Evolutionary conservation across 35 echinoderm and acorn worm genomes (phyloP), one percentile per base, ranked within the genome.

Genomic region (Stichopus chloronotus): DNA sequence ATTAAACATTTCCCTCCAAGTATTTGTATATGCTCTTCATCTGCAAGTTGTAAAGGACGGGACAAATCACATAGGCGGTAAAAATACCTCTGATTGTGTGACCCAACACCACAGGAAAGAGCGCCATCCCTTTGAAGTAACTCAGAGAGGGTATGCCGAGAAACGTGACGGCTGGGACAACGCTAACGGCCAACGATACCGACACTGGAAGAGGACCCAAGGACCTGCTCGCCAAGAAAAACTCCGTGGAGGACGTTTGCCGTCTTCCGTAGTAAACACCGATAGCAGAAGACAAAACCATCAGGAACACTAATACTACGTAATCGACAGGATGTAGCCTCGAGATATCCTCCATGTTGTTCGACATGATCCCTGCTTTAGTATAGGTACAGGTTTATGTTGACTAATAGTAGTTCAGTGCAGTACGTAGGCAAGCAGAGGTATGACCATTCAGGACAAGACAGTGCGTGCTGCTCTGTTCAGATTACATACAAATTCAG

Each of bases 11-110:
- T 6, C 30, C n/a, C n/a, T 91, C 90, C 72, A 91, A 10, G 55
- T 91, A 91, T 43, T 91, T 71, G 63, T 91, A 91, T 7, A 91
- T 79, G 16, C 90, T 91, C 4, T 72, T 91, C 24, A 91, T 57
- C 43, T 79, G 21, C 25, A 78, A 79, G 56, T 79, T 77, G 72
- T 91, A 91, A 52, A 91, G 79, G 2, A 78, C 76, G 19, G 90
- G 90, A 25, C 71, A 78, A 59, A 91, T 79, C 1, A 91, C 52
- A 10, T 52, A 16, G 7, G 5, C 57, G 55, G 72, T 79, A 20
- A 91, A 22, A 78, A 79, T 5, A 6, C 14, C 69, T n/a, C 6
- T 20, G 17, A 74, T 4, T 74, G 22, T n/a, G 17, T 21, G 17
- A 74, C 13, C 2, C 19, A 74, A 19, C 7, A 74, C 7, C 5